Evolutionary conservation across 2,797 vertebrate species (phyloP).

Genomic region (Anas bahamensis): DNA sequence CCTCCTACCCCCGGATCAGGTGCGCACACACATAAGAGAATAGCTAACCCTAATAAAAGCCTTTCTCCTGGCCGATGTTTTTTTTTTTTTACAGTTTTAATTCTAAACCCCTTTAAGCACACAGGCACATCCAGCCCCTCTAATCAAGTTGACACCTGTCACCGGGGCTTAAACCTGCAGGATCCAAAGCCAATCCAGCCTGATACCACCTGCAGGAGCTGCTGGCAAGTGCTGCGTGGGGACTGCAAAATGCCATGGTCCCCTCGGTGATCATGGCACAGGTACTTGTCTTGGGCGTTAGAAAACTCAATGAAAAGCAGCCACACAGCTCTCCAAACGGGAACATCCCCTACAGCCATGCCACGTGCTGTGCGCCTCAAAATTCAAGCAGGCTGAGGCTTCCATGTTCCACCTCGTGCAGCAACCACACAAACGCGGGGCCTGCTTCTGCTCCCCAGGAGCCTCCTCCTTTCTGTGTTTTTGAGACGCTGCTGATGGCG

Average conservation of each 20-base stretch:
- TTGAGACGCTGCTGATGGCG: neutral
- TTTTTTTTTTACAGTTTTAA: neutral
- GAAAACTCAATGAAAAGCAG: neutral
- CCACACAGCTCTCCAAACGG: neutral
- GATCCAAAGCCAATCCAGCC: neutral
- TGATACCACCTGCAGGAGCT: neutral
- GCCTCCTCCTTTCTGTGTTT: neutral
- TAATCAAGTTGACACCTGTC: neutral
- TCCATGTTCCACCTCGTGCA: neutral
- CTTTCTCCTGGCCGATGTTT: neutral
- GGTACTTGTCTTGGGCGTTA: neutral
- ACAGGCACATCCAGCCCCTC: neutral
- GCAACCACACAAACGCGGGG: fast-evolving
- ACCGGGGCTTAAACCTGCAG: neutral
- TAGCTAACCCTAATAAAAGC: neutral
- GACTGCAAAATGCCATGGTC: neutral
- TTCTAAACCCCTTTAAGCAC: neutral
- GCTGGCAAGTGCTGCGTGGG: neutral
- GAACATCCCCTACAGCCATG: neutral
- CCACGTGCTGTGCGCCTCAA: neutral
- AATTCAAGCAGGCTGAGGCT: neutral
- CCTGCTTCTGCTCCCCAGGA: neutral
- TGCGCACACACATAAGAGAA: neutral
- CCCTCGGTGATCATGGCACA: neutral
- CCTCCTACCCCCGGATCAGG: slow-evolving; percentile 32